A percentile compares a stretch with the other conserved stretches of the same genome.
Evolutionary conservation across 2,888 invertebrate species (phyloP).

Genomic region (Lysandra coridon): DNA sequence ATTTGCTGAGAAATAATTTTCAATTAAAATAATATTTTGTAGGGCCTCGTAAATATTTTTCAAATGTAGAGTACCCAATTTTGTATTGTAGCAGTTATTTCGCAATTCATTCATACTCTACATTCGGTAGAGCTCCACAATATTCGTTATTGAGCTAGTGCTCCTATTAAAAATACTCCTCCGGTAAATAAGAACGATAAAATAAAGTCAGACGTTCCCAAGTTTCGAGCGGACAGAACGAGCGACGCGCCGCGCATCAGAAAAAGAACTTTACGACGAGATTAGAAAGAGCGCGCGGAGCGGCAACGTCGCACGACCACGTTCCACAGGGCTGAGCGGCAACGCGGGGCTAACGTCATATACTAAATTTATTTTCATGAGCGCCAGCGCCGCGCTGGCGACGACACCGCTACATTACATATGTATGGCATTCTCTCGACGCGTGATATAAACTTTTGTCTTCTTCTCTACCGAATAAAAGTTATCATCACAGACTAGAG

Average conservation of each 20-base stretch:
- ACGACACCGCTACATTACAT: slow-evolving; percentile 66
- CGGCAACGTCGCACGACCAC: slow-evolving; percentile 77
- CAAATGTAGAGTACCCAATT: neutral
- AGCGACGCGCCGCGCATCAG: slow-evolving; percentile 78
- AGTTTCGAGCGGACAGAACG: slow-evolving; percentile 76
- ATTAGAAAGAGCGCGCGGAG: slow-evolving; percentile 78
- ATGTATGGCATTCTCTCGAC: slow-evolving; percentile 56
- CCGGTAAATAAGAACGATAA: slow-evolving; percentile 69
- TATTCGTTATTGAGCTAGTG: slow-evolving; percentile 48
- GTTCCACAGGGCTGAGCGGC: slow-evolving; percentile 74
- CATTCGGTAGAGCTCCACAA: neutral
- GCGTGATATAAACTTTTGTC: slow-evolving; percentile 57
- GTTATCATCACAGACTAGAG: slow-evolving; percentile 42
- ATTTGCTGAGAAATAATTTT: slow-evolving; percentile 38
- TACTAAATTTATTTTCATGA: slow-evolving; percentile 81
- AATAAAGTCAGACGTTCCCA: slow-evolving; percentile 77
- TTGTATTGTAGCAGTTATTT: neutral
- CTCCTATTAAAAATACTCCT: slow-evolving; percentile 72
- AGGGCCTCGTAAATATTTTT: neutral
- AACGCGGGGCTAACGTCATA: slow-evolving; percentile 77
- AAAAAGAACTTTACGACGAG: slow-evolving; percentile 81
- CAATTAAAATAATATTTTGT: neutral
- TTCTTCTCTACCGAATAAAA: slow-evolving; percentile 51
- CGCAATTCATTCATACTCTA: neutral
- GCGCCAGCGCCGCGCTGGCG: slow-evolving; percentile 78